Conservation (phyloP, 2,888 invertebrate species). For the Drosophila setosimentum region DNA sequence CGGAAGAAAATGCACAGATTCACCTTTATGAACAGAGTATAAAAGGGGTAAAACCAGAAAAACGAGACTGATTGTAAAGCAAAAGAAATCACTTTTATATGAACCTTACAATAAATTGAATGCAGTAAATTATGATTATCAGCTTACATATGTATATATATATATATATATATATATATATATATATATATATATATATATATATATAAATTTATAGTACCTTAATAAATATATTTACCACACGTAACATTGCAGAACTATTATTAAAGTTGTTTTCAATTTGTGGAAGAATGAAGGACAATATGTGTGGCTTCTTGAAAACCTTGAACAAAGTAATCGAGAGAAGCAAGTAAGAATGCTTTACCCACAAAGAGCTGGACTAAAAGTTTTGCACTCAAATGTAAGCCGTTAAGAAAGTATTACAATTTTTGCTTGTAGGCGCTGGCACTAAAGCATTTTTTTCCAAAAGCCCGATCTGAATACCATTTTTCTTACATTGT, state of each 20-base stretch:
- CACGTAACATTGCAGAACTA: background rate
- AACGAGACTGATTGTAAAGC: constrained; percentile 3
- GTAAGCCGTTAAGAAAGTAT: background rate
- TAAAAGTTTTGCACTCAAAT: background rate
- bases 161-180: background rate
- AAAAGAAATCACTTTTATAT: background rate
- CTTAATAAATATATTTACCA: background rate
- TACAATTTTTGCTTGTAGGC: background rate
- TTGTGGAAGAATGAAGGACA: background rate
- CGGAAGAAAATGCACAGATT: background rate
- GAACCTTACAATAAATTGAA: background rate
- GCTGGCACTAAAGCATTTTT: too few species aligned
- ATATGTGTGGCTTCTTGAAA: background rate
- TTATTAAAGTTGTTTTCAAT: background rate
- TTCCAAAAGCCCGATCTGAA: too few species aligned
- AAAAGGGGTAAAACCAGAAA: background rate
- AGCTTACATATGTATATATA: background rate
- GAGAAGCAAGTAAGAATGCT: background rate
- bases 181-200: background rate
- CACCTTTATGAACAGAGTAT: background rate
- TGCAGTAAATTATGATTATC: constrained; percentile 1
- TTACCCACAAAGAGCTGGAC: background rate
- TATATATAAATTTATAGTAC: constrained; percentile 1
- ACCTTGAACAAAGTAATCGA: background rate
- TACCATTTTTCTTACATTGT: too few species aligned